These are phyloP conservation scores for Wiebesia pumilae DNA, from an alignment of 1,140 invertebrate genomes.

Conservation along the genomic window DNA sequence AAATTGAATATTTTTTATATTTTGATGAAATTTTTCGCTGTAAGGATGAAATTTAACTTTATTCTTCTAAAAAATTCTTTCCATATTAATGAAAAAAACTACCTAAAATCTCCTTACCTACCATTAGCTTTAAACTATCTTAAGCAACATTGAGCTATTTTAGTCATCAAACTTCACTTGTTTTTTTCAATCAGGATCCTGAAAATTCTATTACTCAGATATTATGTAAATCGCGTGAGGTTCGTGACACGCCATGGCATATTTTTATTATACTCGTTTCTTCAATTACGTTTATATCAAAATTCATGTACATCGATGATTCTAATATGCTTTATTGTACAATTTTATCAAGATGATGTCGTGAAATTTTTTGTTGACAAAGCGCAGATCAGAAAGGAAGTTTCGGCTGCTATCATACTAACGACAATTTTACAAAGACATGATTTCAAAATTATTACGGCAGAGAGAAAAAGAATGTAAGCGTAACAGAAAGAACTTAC, in stretches of 20 bases:
- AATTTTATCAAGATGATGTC: slow-evolving; percentile 20
- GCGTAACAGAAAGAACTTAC: background rate
- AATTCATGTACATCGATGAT: slow-evolving; percentile 25
- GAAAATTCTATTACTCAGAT: background rate
- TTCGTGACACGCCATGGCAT: background rate
- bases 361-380: slow-evolving; percentile 10
- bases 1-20: no score
- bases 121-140: background rate
- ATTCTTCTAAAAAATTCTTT: no score
- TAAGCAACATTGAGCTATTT: background rate
- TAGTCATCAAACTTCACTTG: background rate
- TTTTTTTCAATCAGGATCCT: background rate
- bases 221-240: background rate
- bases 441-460: background rate
- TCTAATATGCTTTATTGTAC: background rate
- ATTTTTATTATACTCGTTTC: background rate
- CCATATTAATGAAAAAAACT: no score
- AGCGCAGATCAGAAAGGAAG: background rate
- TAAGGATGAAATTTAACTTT: no score
- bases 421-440: background rate
- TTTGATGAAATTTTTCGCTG: no score
- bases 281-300: slow-evolving; percentile 11
- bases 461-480: background rate
- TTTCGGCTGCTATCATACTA: background rate
- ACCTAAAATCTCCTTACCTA: no score